Percentiles rank a stretch among this genome's conserved stretches.
Conservation (phyloP, 2,797 vertebrate genomes). For the Cygnus olor region DNA sequence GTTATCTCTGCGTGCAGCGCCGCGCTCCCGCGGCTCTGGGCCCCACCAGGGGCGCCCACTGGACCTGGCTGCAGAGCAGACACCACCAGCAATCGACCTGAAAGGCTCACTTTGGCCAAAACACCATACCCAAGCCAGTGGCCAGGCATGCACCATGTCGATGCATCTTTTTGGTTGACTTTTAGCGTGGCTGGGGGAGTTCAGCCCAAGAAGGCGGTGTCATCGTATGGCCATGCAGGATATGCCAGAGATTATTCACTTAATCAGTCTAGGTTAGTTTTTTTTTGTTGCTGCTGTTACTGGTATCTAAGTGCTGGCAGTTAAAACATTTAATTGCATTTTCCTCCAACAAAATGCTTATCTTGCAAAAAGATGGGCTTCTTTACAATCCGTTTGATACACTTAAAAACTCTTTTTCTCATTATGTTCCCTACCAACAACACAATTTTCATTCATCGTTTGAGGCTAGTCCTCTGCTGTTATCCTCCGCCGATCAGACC, state of each 20-base stretch:
- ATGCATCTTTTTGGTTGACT: not conserved
- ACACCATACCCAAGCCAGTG: not conserved
- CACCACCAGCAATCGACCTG: not conserved
- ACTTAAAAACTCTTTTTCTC: not conserved
- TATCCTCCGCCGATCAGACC: rapidly evolving
- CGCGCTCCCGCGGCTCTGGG: not conserved
- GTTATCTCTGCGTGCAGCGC: constrained; percentile 35
- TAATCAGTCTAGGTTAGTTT: not conserved
- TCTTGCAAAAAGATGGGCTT: constrained; percentile 11
- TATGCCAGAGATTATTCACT: not conserved
- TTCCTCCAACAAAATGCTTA: constrained; percentile 38
- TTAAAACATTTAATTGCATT: constrained; percentile 30
- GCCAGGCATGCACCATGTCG: not conserved
- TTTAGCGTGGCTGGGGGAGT: not conserved
- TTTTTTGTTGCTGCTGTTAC: not conserved
- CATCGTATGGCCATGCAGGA: not conserved
- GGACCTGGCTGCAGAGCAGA: not conserved
- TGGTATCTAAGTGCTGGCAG: constrained; percentile 18
- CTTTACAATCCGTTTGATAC: not conserved
- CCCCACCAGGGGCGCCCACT: rapidly evolving
- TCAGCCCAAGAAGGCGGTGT: not conserved
- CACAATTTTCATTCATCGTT: not conserved
- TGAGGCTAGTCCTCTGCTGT: not conserved
- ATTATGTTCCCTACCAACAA: not conserved
- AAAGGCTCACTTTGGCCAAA: rapidly evolving